These are phyloP conservation scores for Hemibagrus guttatus DNA, from an alignment of 2,797 vertebrate species.

Conservation along the genomic window DNA sequence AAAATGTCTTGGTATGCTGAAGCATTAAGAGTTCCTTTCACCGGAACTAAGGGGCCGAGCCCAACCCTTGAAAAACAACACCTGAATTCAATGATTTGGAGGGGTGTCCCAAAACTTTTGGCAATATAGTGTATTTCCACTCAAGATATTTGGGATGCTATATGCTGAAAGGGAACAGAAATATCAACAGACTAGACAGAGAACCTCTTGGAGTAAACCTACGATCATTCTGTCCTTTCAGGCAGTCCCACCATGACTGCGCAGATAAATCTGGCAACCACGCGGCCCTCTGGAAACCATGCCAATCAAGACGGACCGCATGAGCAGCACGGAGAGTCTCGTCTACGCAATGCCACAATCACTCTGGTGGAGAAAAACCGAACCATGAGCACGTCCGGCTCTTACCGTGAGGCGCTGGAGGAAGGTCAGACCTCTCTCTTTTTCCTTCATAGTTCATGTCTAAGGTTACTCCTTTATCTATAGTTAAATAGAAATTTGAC, in stretches of 20 bases:
- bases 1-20: no score
- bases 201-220: neutral
- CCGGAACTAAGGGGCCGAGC: no score
- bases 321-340: slow-evolving; percentile 77
- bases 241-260: slow-evolving; percentile 78
- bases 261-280: slow-evolving; percentile 75
- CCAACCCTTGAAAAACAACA: no score
- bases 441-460: neutral
- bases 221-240: slow-evolving; percentile 51
- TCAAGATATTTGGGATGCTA: neutral
- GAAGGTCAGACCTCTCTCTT: slow-evolving; percentile 74
- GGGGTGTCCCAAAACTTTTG: no score
- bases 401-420: slow-evolving; percentile 84
- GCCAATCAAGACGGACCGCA: slow-evolving; percentile 76
- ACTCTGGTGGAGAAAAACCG: slow-evolving; percentile 84
- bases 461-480: neutral
- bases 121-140: neutral
- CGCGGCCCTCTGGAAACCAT: slow-evolving; percentile 71
- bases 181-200: neutral
- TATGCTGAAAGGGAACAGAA: neutral
- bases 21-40: no score
- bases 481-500: neutral
- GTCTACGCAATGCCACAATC: slow-evolving; percentile 82
- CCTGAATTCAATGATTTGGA: no score
- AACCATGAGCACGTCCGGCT: slow-evolving; percentile 83